Conservation (phyloP, 2,888 invertebrate species). For the Machimus atricapillus region DNA sequence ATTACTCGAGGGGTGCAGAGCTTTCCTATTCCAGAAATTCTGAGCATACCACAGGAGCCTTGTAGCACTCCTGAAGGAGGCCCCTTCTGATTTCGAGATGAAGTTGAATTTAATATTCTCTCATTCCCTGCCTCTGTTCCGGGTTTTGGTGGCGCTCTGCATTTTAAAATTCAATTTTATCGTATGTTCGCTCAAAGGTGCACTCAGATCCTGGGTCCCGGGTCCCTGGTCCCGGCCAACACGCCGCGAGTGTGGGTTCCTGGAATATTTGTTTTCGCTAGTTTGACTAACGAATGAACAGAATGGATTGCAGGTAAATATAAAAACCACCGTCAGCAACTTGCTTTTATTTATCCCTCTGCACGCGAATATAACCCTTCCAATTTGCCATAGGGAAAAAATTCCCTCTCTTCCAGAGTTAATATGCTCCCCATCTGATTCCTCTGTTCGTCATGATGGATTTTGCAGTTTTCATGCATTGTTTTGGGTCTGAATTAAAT, state of each 20-base stretch:
- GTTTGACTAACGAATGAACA: slow-evolving; percentile 30
- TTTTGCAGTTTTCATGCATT: neutral
- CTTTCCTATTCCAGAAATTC: neutral
- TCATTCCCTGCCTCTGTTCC: neutral
- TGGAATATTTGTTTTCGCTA: slow-evolving; percentile 15
- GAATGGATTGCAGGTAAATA: slow-evolving; percentile 26
- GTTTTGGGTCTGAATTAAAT: neutral
- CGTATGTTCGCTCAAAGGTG: neutral
- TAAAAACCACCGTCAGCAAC: neutral
- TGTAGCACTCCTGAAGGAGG: neutral
- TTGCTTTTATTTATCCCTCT: slow-evolving; percentile 1
- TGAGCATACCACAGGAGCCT: neutral
- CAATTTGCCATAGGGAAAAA: neutral
- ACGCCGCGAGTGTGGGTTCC: neutral
- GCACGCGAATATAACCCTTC: neutral
- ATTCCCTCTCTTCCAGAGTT: neutral
- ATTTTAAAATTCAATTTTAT: slow-evolving; percentile 33
- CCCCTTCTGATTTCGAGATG: neutral
- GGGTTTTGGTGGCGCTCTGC: neutral
- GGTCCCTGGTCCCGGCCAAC: neutral
- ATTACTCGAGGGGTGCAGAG: neutral
- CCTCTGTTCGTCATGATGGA: neutral
- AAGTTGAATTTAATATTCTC: neutral
- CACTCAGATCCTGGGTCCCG: neutral
- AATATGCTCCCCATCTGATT: neutral